phyloP scores from a whole-genome alignment of 2,888 invertebrate genomes.

The Erebia aethiops region DNA sequence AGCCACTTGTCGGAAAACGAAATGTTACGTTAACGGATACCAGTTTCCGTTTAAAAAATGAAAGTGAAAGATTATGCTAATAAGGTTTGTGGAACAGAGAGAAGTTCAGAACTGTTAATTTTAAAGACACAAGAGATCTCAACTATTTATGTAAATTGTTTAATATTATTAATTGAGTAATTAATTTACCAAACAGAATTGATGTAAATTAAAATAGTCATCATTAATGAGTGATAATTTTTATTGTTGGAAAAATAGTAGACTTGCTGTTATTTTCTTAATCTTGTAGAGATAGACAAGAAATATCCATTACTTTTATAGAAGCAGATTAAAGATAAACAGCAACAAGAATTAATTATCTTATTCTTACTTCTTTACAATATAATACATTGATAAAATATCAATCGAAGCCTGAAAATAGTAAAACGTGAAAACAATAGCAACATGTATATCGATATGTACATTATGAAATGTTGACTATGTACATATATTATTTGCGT shows the following conservation, averaged over 20 bases:
- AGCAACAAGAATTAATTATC: background rate
- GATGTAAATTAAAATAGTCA: too few relatives aligned
- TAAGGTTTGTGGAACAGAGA: conserved; percentile 40
- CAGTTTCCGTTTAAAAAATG: conserved; percentile 63
- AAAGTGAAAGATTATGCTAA: conserved; percentile 48
- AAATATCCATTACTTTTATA: background rate
- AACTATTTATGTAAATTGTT: background rate
- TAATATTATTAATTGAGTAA: background rate
- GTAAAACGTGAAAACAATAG: background rate
- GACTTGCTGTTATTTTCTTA: background rate
- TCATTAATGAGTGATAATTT: too few relatives aligned
- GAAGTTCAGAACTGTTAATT: background rate
- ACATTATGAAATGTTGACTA: background rate
- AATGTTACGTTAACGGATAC: conserved; percentile 26
- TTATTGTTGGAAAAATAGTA: background rate
- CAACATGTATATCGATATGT: background rate
- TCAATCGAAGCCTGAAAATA: background rate
- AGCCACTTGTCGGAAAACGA: background rate
- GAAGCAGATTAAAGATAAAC: background rate
- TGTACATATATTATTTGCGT: background rate
- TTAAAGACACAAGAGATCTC: background rate
- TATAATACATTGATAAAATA: conserved; percentile 3
- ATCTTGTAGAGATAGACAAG: background rate
- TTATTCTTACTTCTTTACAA: background rate
- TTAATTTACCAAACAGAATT: background rate